These are phyloP conservation scores for Jordanella pulchra DNA, from an alignment of 2,797 vertebrate genomes.

Conservation along the genomic window DNA sequence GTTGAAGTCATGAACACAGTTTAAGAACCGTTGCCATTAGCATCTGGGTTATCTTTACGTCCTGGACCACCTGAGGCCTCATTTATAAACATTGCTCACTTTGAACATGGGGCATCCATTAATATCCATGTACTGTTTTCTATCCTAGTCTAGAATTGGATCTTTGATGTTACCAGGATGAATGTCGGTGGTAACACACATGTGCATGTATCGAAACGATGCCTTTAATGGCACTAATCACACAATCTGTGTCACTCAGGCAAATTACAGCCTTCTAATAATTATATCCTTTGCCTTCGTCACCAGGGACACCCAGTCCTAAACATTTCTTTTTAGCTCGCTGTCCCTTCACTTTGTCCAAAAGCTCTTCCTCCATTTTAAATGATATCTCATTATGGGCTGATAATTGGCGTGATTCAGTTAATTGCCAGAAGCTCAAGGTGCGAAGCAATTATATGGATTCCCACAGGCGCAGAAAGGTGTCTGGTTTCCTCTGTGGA, in stretches of 20 bases:
- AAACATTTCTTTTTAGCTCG: slow-evolving; percentile 28
- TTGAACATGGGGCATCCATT: slow-evolving; percentile 7
- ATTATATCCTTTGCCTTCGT: slow-evolving; percentile 58
- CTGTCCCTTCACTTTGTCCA: slow-evolving; percentile 58
- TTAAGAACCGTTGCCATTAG: slow-evolving; percentile 32
- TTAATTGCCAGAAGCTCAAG: slow-evolving; percentile 76
- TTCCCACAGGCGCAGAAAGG: slow-evolving; percentile 69
- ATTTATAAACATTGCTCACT: slow-evolving; percentile 61
- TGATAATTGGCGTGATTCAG: slow-evolving; percentile 76
- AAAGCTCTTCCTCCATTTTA: slow-evolving; percentile 54
- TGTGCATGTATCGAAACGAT: slow-evolving; percentile 33
- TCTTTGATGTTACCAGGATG: slow-evolving; percentile 16
- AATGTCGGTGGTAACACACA: slow-evolving; percentile 10
- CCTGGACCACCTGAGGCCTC: slow-evolving; percentile 53
- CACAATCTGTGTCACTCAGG: slow-evolving; percentile 48
- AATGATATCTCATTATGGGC: slow-evolving; percentile 72
- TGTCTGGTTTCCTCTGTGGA: slow-evolving; percentile 69
- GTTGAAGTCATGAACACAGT: slow-evolving; percentile 4
- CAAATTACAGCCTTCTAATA: slow-evolving; percentile 57
- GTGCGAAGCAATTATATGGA: slow-evolving; percentile 75
- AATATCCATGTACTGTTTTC: slow-evolving; percentile 5
- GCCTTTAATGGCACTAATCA: slow-evolving; percentile 55
- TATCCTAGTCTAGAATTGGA: slow-evolving; percentile 1
- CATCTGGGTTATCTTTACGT: slow-evolving; percentile 40
- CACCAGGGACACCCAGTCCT: slow-evolving; percentile 39